Base-by-base conservation (phyloP, 2,888 invertebrate species). In the Caenorhabditis japonica region DNA sequence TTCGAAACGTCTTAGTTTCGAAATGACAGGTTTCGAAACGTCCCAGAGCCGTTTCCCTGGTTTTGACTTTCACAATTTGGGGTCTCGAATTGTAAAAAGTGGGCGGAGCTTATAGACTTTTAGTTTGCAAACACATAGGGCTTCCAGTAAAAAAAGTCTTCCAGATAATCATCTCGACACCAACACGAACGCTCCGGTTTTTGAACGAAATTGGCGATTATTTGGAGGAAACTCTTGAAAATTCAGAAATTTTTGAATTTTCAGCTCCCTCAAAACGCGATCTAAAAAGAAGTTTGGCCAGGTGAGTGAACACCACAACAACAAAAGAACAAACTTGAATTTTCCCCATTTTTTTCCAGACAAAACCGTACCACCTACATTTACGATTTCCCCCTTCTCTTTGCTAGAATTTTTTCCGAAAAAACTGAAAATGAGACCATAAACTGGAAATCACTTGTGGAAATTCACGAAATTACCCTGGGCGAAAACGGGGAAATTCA, bases 331-430 rank as follows among this genome's bases (percentile, higher is more conserved):
- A 17, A 13, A n/a, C 36, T 17, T 19, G 2, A 19, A 30, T 12
- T 13, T 23, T 49, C 23, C 34, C 17, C 1, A 34, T 12, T 27
- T 23, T 7, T 30, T 44, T 53, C 30, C 43, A 60, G 70, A 19
- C 46, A 55, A 27, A 72, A 72, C 25, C 64, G 58, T 8, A 72
- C 72, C 7, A 64, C 59, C 0, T 72, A 64, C 47, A 64, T 72
- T 33, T 64, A 72, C 51, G 72, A 72, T 33, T 72, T 64, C 44
- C 72, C 62, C 0, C 3, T 13, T 0, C 4, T 72, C 3, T 72
- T 72, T 27, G 56, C 55, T 12, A 27, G 19, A 33, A 36, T 23
- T 19, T 46, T 47, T 13, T 49, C 51, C 5, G 39, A 43, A 17
- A 19, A 5, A 10, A 13, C 56, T 12, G 27, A 4, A 23, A 4